Evolutionary conservation across 1,140 invertebrate genomes (phyloP), one percentile per base, ranked within the genome.

Genomic region (Melanaphis sacchari): DNA sequence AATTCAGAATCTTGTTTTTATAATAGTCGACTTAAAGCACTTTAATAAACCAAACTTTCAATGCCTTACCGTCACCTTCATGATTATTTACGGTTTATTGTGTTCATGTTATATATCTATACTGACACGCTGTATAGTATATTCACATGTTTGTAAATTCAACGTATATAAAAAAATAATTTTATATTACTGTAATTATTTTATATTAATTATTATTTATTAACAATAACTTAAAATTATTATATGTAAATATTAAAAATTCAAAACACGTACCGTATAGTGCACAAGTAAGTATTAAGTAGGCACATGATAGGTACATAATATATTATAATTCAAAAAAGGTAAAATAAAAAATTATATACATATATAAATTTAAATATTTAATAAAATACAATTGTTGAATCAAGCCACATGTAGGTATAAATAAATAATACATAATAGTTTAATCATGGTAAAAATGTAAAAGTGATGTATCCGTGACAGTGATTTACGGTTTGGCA

Each of bases 171-270:
- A 76, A 76, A 76, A 76, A 18, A n/a, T 36, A 18, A 15, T n/a
- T 4, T 76, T 76, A 76, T n/a, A n/a, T 36, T n/a, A n/a, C n/a
- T n/a, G 59, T 76, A n/a, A 76, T n/a, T 76, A 59, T n/a, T n/a
- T n/a, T n/a, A n/a, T n/a, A n/a, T n/a, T n/a, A n/a, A n/a, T 59
- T n/a, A 76, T 76, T 76, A 76, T n/a, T 76, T 36, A 76, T 18
- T 76, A 76, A 76, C 59, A 76, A 76, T 76, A 76, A 76, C 5
- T 76, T 76, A 76, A 76, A 76, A n/a, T 76, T 76, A 76, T n/a
- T 76, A n/a, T 76, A 6, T n/a, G 15, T 76, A 76, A 76, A 76
- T 76, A 76, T 24, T 76, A n/a, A 76, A 76, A 36, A 76, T 76
- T 76, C 59, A 76, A 76, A 76, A 76, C 59, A 76, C 31, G n/a